Percentiles rank a stretch among this genome's conserved stretches.
These are phyloP conservation scores for Calidris pygmaea DNA, from an alignment of 2,113 vertebrate genomes.

Conservation along the genomic window DNA sequence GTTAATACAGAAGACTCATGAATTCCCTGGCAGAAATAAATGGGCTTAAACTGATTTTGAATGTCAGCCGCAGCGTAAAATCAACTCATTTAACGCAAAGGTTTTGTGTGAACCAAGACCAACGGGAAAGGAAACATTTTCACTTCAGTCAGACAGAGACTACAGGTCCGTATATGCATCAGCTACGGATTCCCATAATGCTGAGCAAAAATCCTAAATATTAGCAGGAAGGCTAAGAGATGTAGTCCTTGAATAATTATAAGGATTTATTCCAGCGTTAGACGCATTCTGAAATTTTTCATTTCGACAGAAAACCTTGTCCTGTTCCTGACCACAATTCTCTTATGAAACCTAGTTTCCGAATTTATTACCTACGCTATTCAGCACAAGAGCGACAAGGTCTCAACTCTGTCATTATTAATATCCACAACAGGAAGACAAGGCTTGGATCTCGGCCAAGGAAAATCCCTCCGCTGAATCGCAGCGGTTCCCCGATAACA, in stretches of 20 bases:
- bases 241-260: not conserved
- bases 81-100: not conserved
- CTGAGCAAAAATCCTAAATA: not conserved
- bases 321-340: conserved; percentile 40
- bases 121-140: not conserved
- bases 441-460: not conserved
- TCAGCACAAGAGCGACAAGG: conserved; percentile 21
- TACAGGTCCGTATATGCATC: not conserved
- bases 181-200: not conserved
- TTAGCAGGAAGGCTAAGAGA: not conserved
- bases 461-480: not conserved
- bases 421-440: conserved; percentile 36
- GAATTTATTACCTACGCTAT: not conserved
- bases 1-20: not conserved
- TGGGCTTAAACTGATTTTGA: not conserved
- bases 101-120: not conserved
- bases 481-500: not conserved
- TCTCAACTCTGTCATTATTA: conserved; percentile 42
- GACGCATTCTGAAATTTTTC: not conserved
- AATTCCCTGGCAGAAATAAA: not conserved
- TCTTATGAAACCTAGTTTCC: conserved; percentile 5
- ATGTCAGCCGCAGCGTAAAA: not conserved
- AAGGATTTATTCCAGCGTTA: not conserved
- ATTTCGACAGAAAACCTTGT: conserved; percentile 36
- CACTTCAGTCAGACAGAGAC: not conserved